phyloP scores from a whole-genome alignment of 1,140 invertebrate species.

The Drosophila elegans region DNA sequence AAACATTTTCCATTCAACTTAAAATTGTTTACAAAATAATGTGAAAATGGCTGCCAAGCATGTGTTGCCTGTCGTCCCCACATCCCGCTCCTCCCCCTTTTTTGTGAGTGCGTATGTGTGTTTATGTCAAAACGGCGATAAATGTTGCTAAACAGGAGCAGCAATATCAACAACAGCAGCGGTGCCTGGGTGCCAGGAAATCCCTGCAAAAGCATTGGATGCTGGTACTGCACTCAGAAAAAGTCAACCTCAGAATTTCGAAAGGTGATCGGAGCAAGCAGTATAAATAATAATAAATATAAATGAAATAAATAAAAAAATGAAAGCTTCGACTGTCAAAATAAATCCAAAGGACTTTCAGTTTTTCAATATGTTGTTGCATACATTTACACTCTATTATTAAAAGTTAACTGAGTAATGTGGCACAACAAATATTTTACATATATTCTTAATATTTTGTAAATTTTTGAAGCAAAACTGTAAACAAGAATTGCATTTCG shows the following conservation, averaged over 20 bases:
- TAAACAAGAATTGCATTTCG: no score
- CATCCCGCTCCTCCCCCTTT: background rate
- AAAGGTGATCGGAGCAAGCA: no score
- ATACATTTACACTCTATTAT: no score
- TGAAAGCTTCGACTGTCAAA: no score
- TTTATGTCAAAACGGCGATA: slow-evolving; percentile 78
- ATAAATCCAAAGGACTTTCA: no score
- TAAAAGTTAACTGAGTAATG: no score
- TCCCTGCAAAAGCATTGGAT: slow-evolving; percentile 34
- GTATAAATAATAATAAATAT: no score
- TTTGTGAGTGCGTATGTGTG: slow-evolving; percentile 29
- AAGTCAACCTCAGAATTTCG: background rate
- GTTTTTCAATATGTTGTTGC: no score
- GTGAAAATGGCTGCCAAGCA: slow-evolving; percentile 80
- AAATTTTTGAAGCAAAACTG: no score
- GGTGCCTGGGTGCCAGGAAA: slow-evolving; percentile 44
- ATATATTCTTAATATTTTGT: no score
- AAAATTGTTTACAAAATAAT: slow-evolving; percentile 83
- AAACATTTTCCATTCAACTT: slow-evolving; percentile 82
- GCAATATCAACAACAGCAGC: slow-evolving; percentile 50
- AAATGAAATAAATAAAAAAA: no score
- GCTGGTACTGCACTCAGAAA: slow-evolving; percentile 3
- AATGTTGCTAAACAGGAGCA: slow-evolving; percentile 77
- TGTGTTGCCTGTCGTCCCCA: slow-evolving; percentile 65
- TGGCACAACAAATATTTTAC: no score